Conservation (phyloP, 1,140 invertebrate species). For the Diabrotica virgifera region DNA sequence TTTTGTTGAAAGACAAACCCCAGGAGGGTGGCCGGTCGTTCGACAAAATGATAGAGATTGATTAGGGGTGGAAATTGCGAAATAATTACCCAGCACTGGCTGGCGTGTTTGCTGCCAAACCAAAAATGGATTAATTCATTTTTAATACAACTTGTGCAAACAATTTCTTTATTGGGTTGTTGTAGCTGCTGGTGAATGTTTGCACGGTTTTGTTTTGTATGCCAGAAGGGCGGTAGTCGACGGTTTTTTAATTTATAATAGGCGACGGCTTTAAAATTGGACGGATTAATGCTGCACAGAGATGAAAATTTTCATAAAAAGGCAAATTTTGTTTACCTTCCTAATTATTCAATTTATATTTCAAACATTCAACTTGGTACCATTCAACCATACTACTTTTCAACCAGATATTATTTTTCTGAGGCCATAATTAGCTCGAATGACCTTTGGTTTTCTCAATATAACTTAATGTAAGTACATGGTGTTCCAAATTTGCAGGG, state of each 20-base stretch:
- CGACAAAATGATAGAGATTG: slow-evolving; percentile 46
- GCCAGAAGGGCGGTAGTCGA: background rate
- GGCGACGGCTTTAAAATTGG: background rate
- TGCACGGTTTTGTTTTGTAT: background rate
- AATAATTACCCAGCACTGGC: slow-evolving; percentile 43
- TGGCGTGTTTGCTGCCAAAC: slow-evolving; percentile 37
- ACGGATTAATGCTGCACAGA: background rate
- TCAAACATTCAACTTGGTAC: no score
- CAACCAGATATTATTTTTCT: no score
- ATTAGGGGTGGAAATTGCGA: slow-evolving; percentile 45
- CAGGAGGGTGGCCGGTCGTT: slow-evolving; percentile 29
- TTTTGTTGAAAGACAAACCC: slow-evolving; percentile 29
- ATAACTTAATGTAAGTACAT: no score
- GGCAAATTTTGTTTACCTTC: no score
- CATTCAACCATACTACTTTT: no score
- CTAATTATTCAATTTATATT: no score
- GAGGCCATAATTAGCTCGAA: no score
- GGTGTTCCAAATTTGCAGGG: no score
- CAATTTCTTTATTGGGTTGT: slow-evolving; percentile 36
- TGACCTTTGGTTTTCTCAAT: no score
- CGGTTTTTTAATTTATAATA: slow-evolving; percentile 1
- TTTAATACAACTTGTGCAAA: slow-evolving; percentile 47
- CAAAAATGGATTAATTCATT: slow-evolving; percentile 50
- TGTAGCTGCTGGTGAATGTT: slow-evolving; percentile 9
- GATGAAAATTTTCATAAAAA: background rate